Evolutionary conservation across 2,888 invertebrate species (phyloP).

Genomic region (Oasisia sp.): DNA sequence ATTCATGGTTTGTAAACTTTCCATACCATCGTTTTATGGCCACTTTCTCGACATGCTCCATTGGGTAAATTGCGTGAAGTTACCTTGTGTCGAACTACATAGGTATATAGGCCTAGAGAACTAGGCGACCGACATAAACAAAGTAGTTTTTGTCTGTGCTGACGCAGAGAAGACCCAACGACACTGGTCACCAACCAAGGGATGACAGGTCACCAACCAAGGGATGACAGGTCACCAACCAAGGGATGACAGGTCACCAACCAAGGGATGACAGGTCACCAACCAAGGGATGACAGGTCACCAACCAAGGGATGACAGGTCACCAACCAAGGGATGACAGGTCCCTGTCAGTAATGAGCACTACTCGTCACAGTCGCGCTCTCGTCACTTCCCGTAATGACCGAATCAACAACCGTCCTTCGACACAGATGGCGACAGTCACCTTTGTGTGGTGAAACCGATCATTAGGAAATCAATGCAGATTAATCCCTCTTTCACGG

Average conservation of each 20-base stretch:
- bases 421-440: background rate
- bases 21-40: too few relatives aligned
- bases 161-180: too few relatives aligned
- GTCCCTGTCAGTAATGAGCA: background rate
- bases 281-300: too few relatives aligned
- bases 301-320: background rate
- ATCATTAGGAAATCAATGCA: conserved; percentile 7
- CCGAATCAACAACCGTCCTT: background rate
- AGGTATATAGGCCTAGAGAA: too few relatives aligned
- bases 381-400: background rate
- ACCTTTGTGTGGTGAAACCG: background rate
- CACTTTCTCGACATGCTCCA: too few relatives aligned
- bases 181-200: background rate
- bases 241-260: background rate
- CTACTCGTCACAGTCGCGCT: background rate
- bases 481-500: background rate
- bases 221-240: background rate
- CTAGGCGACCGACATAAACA: too few relatives aligned
- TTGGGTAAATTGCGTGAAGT: too few relatives aligned
- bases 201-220: background rate
- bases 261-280: too few relatives aligned
- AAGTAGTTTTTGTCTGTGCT: too few relatives aligned
- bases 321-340: background rate
- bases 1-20: too few relatives aligned
- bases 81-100: too few relatives aligned